Percentiles rank a stretch among this genome's conserved stretches.
Conservation (phyloP, 2,888 invertebrate species). For the Coleophora flavipennella region DNA sequence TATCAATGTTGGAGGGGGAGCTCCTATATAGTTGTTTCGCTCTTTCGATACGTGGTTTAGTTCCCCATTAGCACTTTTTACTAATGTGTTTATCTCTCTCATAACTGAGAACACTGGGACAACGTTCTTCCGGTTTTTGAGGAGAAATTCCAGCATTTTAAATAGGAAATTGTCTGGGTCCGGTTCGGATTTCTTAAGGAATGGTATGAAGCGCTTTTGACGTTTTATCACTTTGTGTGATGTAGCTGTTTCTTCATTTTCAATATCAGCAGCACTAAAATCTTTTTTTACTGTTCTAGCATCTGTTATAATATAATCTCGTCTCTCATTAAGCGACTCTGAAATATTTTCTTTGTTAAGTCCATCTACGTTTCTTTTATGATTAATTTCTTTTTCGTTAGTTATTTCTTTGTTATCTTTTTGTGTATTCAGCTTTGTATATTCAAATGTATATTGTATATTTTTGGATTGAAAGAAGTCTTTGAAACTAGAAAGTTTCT, state of each 20-base stretch:
- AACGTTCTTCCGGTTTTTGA: slow-evolving; percentile 33
- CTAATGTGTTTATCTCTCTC: slow-evolving; percentile 46
- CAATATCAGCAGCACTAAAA: no score
- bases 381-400: no score
- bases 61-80: slow-evolving; percentile 42
- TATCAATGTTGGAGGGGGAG: slow-evolving; percentile 21
- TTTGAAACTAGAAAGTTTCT: no score
- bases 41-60: slow-evolving; percentile 40
- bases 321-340: no score
- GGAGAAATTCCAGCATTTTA: slow-evolving; percentile 36
- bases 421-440: no score
- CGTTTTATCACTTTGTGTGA: slow-evolving; percentile 18
- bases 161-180: slow-evolving; percentile 36
- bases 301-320: no score
- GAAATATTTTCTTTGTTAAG: no score
- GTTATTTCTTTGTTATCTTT: no score
- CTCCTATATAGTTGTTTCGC: slow-evolving; percentile 42
- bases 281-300: no score
- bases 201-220: slow-evolving; percentile 37
- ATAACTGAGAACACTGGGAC: slow-evolving; percentile 44
- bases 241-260: slow-evolving; percentile 4
- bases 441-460: no score
- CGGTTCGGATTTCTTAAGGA: slow-evolving; percentile 25
- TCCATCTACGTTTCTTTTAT: no score
- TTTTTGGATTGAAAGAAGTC: no score